Conservation (phyloP, 2,113 vertebrate genomes). For the Holacanthus passer region DNA sequence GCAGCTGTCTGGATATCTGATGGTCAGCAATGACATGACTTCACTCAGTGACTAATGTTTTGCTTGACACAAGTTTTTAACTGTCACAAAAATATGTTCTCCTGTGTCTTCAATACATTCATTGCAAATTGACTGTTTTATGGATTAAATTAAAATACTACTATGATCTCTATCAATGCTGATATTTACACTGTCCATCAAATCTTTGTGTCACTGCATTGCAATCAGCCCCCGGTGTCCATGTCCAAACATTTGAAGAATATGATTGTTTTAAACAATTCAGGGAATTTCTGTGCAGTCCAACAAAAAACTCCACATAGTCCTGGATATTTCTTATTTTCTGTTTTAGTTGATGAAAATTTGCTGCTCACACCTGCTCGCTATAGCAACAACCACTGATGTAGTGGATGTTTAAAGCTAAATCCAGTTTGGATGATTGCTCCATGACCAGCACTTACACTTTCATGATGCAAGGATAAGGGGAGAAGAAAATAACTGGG, state of each 20-base stretch:
- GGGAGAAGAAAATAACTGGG: neutral
- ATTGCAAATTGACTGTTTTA: neutral
- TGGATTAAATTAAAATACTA: neutral
- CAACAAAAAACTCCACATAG: neutral
- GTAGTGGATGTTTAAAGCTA: neutral
- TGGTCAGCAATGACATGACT: neutral
- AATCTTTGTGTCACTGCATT: neutral
- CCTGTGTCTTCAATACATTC: too few species aligned
- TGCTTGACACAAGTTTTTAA: neutral
- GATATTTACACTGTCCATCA: neutral
- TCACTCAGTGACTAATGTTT: neutral
- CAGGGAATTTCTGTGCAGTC: neutral
- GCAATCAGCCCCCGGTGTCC: neutral
- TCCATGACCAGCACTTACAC: neutral
- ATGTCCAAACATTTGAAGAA: neutral
- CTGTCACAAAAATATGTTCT: neutral
- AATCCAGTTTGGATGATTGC: neutral
- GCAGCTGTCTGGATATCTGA: neutral
- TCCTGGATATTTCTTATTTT: neutral
- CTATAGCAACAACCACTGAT: neutral
- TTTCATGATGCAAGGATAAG: neutral
- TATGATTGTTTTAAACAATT: neutral
- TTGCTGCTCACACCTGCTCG: neutral
- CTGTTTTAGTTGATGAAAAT: too few species aligned
- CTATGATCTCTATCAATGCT: neutral